phyloP scores from a whole-genome alignment of 1,140 invertebrate genomes.

The Diabrotica undecimpunctata region DNA sequence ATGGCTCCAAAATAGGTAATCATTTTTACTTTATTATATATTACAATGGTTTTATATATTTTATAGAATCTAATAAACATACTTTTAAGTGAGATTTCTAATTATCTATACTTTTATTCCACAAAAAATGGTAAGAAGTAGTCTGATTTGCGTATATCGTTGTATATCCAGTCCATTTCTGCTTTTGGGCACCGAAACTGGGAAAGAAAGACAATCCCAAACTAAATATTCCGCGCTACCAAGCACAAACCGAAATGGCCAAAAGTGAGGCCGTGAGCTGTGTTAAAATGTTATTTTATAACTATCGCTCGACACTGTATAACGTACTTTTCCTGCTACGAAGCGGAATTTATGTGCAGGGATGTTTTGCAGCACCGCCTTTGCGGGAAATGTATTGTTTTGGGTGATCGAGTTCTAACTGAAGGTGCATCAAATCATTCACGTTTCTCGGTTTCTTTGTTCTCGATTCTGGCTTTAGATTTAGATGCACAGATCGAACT shows the following conservation, averaged over 20 bases:
- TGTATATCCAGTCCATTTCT: background rate
- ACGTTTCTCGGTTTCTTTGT: background rate
- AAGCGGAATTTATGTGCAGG: background rate
- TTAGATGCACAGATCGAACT: background rate
- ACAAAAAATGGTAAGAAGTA: no score
- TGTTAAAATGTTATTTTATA: conserved; percentile 29
- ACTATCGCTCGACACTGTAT: conserved; percentile 10
- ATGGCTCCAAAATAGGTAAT: no score
- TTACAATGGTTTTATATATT: no score
- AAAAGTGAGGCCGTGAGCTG: conserved; percentile 28
- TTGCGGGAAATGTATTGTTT: conserved; percentile 2
- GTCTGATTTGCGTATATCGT: no score
- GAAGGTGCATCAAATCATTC: conserved; percentile 5
- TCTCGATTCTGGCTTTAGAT: background rate
- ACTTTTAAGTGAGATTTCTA: no score
- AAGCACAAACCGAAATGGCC: conserved; percentile 31
- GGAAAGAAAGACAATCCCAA: conserved; percentile 24
- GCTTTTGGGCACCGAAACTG: background rate
- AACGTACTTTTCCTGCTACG: background rate
- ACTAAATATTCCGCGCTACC: conserved; percentile 33
- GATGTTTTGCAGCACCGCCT: conserved; percentile 1
- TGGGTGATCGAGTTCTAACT: conserved; percentile 1
- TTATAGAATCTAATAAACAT: no score
- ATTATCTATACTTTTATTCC: no score
- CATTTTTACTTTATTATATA: no score